Base-by-base conservation (phyloP, 2,888 invertebrate genomes). In the Hydropsyche betteni region DNA sequence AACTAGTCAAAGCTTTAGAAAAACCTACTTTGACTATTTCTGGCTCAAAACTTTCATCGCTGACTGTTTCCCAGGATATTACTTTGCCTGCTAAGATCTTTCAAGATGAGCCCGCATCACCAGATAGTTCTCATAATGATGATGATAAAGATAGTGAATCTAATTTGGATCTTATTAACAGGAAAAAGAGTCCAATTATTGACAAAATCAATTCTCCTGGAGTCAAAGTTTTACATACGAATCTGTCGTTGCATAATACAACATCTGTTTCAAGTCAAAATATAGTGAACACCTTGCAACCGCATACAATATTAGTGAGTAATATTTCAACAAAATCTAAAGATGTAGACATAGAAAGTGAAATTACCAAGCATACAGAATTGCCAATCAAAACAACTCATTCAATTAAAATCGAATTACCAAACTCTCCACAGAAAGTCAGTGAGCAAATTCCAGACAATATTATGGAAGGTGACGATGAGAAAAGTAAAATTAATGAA, bases 81-180 rank as follows among this genome's bases (percentile, higher is more conserved):
- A 89, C 88, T 7, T 83, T 91, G 16, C 91, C 91, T 0, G 90
- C 90, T 6, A 91, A 91, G 82, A 91, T 91, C 81, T 91, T 91
- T 81, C 91, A 91, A 82, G 91, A 91, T 80, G 91, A 91, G 79
- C 90, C 88, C 0, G 88, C 89, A 0, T 90, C 91, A 0, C 90
- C 91, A 0, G 90, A 90, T 75, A 85, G 83, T 80, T 84, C 84
- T 0, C 83, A 84, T 75, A 84, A 85, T 50, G 86, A 86, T 76
- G 85, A 85, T 74, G 74, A 24, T 52, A 76, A 52, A 61, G 76
- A 74, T 8, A 74, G 68, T 64, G 69, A 68, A 44, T 52, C 64
- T 51, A 52, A 38, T 68, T 12, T 50, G 53, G 51, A 50, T 36
- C 38, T 69, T 10, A 44, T 69, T 14, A 64, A 58, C 38, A 68